Percentiles rank a stretch among this genome's conserved stretches.
Evolutionary conservation across 2,797 vertebrate genomes (phyloP).

Genomic region (Selene dorsalis): DNA sequence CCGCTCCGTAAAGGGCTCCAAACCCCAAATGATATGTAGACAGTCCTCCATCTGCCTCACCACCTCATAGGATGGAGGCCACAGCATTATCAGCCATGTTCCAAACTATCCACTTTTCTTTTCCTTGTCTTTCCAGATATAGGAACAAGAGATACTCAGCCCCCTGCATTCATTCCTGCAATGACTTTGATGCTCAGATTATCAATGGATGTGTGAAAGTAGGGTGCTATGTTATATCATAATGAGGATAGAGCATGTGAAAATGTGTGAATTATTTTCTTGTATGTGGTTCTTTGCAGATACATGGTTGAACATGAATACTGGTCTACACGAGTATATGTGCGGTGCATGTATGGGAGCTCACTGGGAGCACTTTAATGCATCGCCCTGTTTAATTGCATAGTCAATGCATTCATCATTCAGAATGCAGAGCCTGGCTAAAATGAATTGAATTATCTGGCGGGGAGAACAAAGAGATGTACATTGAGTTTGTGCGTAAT

Average conservation of each 20-base stretch:
- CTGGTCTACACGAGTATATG: constrained; percentile 49
- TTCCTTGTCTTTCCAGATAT: constrained; percentile 18
- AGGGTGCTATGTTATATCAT: constrained; percentile 8
- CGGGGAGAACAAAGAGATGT: constrained; percentile 86
- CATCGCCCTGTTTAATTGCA: constrained; percentile 83
- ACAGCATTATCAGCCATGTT: constrained; percentile 21
- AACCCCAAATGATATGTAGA: constrained; percentile 54
- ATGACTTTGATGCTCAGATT: constrained; percentile 33
- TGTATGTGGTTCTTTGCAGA: constrained; percentile 33
- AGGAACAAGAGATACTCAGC: constrained; percentile 27
- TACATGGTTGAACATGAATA: constrained; percentile 55
- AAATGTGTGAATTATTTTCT: constrained; percentile 47
- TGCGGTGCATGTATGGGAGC: constrained; percentile 57
- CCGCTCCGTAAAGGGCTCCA: constrained; percentile 43
- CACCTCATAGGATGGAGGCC: constrained; percentile 27
- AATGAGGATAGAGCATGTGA: constrained; percentile 51
- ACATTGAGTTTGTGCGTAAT: constrained; percentile 86
- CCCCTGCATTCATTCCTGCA: constrained; percentile 14
- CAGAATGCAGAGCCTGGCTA: constrained; percentile 82
- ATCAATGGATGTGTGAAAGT: constrained; percentile 49
- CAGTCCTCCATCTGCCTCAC: constrained; percentile 54
- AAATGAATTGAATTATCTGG: constrained; percentile 89
- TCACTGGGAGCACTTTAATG: constrained; percentile 75
- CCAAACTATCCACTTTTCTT: constrained; percentile 8
- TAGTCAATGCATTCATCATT: constrained; percentile 86